Base-by-base conservation (phyloP, 2,888 invertebrate genomes). In the Lepetodrilus schrolli region DNA sequence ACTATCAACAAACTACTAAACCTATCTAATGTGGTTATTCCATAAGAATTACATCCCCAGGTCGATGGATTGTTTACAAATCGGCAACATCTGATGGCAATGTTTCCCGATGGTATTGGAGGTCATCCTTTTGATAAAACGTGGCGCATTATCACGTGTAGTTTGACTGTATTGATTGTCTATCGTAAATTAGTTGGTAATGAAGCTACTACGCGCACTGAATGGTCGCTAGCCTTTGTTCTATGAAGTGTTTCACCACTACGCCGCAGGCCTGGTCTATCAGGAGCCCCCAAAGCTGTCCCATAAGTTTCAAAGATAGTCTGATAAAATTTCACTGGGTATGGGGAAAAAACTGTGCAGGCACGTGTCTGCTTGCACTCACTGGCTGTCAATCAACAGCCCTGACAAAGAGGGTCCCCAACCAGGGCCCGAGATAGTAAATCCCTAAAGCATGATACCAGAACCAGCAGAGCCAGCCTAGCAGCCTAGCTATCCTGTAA, bases 291-390 rank as follows among this genome's bases (percentile, higher is more conserved):
- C 13, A 21, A 51, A 51, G 13, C 26, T 20, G 51, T 51, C 51
- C 51, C 51, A 51, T 51, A 51, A 26, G 7, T 51, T 51, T 51
- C 13, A 51, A 51, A 51, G 23, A 51, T 51, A 30, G 51, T 51
- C 51, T 51, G 51, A 51, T 51, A 51, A 51, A 51, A 30, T 58
- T 58, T 58, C 58, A 58, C n/a, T n/a, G n/a, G n/a, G 58, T 58
- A 17, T 8, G 30, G 17, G 34, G 7, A 58, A 58, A 58, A 58
- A 58, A 58, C 58, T 13, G n/a, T 30, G 26, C 30, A 58, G 58
- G 26, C 58, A 58, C 58, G 58, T 34, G 58, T 30, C 58, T 58
- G 13, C 30, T 7, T 26, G 58, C 58, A 58, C 30, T 58, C 58
- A 34, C 58, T 17, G 3, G 58, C 26, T 34, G 58, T 58, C 58